A percentile compares a stretch with the other conserved stretches of the same genome.
Evolutionary conservation across 1,140 invertebrate genomes (phyloP).

Genomic region (Zaprionus lachaisei): DNA sequence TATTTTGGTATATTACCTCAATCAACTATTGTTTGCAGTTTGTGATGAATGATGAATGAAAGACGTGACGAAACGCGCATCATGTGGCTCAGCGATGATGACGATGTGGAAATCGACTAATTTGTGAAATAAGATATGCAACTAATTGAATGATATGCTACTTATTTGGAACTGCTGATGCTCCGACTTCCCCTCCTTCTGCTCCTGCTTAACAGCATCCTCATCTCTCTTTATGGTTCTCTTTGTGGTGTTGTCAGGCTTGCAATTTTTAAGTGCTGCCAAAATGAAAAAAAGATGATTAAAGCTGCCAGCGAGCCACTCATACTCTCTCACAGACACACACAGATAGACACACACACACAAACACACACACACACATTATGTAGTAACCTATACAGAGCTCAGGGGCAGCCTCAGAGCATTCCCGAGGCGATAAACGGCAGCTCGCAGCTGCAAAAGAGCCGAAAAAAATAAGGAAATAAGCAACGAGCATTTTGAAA

Average conservation of each 20-base stretch:
- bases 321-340: not conserved
- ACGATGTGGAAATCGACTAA: constrained; percentile 32
- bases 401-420: constrained; percentile 12
- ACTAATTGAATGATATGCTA: constrained; percentile 40
- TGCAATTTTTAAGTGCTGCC: constrained; percentile 38
- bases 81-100: not conserved
- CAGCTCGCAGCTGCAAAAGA: constrained; percentile 40
- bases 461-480: constrained; percentile 1
- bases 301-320: not conserved
- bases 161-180: constrained; percentile 4
- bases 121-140: constrained; percentile 37
- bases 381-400: not conserved
- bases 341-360: not conserved
- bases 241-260: not conserved
- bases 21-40: constrained; percentile 3
- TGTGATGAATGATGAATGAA: constrained; percentile 9
- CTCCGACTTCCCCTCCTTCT: not conserved
- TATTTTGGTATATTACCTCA: constrained; percentile 10
- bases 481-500: not conserved
- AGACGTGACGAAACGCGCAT: constrained; percentile 12
- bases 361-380: not conserved
- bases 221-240: not conserved
- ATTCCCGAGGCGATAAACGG: constrained; percentile 19
- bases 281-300: constrained; percentile 16
- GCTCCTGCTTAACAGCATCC: not conserved